Evolutionary conservation across 2,888 invertebrate genomes (phyloP), one percentile per base, ranked within the genome.

Genomic region (Chesias legatella): DNA sequence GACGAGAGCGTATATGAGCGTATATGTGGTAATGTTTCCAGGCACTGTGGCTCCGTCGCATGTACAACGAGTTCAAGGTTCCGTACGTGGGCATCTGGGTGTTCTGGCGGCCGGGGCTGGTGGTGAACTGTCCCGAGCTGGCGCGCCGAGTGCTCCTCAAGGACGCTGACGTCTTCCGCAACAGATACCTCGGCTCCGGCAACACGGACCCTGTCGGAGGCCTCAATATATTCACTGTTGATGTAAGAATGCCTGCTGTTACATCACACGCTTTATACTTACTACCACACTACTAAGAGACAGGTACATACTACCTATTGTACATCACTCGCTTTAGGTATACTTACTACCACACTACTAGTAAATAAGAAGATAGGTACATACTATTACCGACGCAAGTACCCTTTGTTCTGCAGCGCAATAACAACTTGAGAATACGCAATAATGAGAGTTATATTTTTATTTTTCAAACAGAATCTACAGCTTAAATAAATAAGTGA

Each of bases 71-170:
- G 1, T 71, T 63, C 51, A 46, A 56, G 0, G 11, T 54, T 0
- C 74, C 79, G 0, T 79, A 79, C 49, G 49, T 73, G 0, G 82
- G 83, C 0, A 72, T 79, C 9, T 82, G 81, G 79, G 26, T 67
- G 33, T 72, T 82, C 50, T 78, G 79, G 77, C 53, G 68, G 7
- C 80, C 78, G 7, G 75, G 67, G 0, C 61, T 83, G 23, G 51
- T 83, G 6, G 48, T 83, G 37, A 74, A 73, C 50, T 65, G 53
- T 0, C 73, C 79, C 0, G 72, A 76, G 10, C 54, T 82, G 8
- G 73, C 71, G 0, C 61, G 65, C 2, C 58, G 60, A 3, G 52
- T 83, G 1, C 62, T 83, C 6, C 58, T 80, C 1, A 79, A 73
- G 34, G 81, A 83, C 32, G 52, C 63, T 1, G 68, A 69, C 0